Evolutionary conservation across 2,113 vertebrate species (phyloP), one percentile per base, ranked within the genome.

Genomic region (Lycaon pictus): DNA sequence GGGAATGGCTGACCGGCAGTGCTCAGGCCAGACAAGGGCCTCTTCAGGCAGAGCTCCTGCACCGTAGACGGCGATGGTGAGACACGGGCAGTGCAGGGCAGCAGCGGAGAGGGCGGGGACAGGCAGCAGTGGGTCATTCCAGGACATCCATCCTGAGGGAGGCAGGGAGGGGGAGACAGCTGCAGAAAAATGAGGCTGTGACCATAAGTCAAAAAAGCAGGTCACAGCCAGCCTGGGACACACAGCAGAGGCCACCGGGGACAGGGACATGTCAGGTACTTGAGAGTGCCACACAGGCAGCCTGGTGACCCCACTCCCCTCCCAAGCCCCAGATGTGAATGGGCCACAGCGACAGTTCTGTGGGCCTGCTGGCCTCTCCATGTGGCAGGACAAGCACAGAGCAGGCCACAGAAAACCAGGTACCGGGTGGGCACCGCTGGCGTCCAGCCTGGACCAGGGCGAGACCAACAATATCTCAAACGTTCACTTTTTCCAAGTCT

Each of bases 1-100:
- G 29, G 8, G 56, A 29, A 43, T 32, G 11, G 15, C 19, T 20
- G 15, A 32, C 35, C 1, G 9, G 7, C 3, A 0, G 15, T 2
- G 1, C 2, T 16, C 35, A 6, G 29, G 55, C 35, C 37, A 0
- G 48, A 55, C 51, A 19, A 32, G 55, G 23, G 51, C 23, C 65
- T 80, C 51, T 48, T 12, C 32, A 16, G 27, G 51, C 35, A 7
- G 19, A 7, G 13, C 2, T 48, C 32, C 69, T 16, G 3, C 35
- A 20, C 20, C 3, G 1, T 17, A 12, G 37, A 74, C 6, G 13
- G 53, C 5, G 51, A 10, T 15, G 1, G 7, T 32, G 51, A 72
- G 65, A 63, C 25, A 9, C 3, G 9, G 43, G 1, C 32, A 56
- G 29, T 32, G 20, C 29, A n/a, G 32, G 11, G 84, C 25, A 12